Evolutionary conservation across 1,140 invertebrate genomes (phyloP), one percentile per base, ranked within the genome.

Genomic region (Drosophila punjabiensis): DNA sequence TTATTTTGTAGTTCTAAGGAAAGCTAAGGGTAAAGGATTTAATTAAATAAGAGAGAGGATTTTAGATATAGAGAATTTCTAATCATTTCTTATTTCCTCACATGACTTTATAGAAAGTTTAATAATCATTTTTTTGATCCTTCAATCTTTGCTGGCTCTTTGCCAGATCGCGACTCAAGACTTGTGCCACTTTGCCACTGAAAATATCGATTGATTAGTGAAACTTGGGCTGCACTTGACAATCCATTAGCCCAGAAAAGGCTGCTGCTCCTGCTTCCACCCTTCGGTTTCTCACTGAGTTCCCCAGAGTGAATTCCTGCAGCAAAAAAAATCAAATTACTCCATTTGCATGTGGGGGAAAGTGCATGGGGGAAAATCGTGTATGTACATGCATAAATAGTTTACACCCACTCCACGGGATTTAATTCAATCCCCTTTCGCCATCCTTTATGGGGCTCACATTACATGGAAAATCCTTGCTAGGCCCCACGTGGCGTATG

Each of bases 401-500:
- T 61, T 73, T 14, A 50, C 55, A 28, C 37, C 28, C 52, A 8
- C 33, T 73, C 20, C 69, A 39, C 16, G 14, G 35, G 35, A 37
- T 14, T 39, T 58, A 18, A 53, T 53, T 33, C 52, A 16, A 33
- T 18, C 18, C 35, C 24, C 24, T 24, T 24, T 24, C 24, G 24
- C 52, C 28, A 33, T 18, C 18, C 35, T 24, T 39, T 35, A 39
- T 48, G 18, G 48, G 66, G 64, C 39, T 85, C 73, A 48, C 76
- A 81, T 86, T 82, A 86, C 64, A 32, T n/a, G 50, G 3, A 14
- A 41, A 41, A 41, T 16, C 28, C 73, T 74, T 74, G 75, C 73
- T 55, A 39, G 41, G 79, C 79, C 52, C 84, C 77, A 81, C 81
- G 69, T 84, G 85, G 85, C 84, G 84, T 87, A 89, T 87, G 85